phyloP scores from a whole-genome alignment of 2,113 vertebrate genomes.

The Desmodus rotundus region DNA sequence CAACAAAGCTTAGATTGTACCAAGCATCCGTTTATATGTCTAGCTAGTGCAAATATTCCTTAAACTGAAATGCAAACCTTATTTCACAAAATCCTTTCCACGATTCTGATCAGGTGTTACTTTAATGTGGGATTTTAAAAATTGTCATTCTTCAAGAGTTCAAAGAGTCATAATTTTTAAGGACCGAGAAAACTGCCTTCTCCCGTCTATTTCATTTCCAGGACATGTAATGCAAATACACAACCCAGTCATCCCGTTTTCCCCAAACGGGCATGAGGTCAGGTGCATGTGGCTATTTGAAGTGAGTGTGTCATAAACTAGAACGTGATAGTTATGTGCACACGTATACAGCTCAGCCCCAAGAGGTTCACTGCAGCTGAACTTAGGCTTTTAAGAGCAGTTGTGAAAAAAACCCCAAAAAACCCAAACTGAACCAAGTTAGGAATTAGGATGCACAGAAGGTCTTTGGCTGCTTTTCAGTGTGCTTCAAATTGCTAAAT shows the following conservation, averaged over 20 bases:
- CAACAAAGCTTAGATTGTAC: not conserved
- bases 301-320: slow-evolving; percentile 31
- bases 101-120: not conserved
- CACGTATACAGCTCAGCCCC: not conserved
- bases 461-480: not conserved
- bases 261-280: not conserved
- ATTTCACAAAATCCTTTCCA: not conserved
- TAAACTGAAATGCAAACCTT: not conserved
- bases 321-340: slow-evolving; percentile 35
- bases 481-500: not conserved
- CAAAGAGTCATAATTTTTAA: not conserved
- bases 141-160: not conserved
- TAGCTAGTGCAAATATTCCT: not conserved
- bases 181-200: not conserved
- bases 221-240: not conserved
- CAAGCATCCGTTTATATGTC: not conserved
- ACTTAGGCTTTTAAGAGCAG: not conserved
- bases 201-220: not conserved
- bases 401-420: not conserved
- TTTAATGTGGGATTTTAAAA: not conserved
- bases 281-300: slow-evolving; percentile 1
- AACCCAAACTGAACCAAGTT: not conserved
- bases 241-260: not conserved
- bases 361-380: not conserved
- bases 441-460: not conserved